phyloP scores from a whole-genome alignment of 2,888 invertebrate genomes.

The Ophion costatus region DNA sequence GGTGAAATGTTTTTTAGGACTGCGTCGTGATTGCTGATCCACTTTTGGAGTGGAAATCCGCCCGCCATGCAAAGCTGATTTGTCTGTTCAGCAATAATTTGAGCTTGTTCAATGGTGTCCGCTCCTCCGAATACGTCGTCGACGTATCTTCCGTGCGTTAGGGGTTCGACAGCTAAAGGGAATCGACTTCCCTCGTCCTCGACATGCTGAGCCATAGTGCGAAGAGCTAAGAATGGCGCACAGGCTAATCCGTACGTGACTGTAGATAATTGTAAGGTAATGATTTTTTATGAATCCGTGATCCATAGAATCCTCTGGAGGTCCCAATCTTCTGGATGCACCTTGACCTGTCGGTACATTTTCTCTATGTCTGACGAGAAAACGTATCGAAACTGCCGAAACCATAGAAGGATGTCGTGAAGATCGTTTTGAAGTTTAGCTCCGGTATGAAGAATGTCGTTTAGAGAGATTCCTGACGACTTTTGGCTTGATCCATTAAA shows the following conservation, averaged over 20 bases:
- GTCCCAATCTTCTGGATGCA: conserved; percentile 7
- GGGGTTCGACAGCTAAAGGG: background rate
- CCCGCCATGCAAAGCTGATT: background rate
- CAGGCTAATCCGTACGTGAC: conserved; percentile 5
- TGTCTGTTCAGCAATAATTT: background rate
- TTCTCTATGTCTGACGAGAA: background rate
- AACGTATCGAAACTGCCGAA: conserved; percentile 1
- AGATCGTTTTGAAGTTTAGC: background rate
- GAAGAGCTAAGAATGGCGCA: background rate
- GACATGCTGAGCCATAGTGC: background rate
- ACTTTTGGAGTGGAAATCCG: background rate
- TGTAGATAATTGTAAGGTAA: background rate
- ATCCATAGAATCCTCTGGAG: conserved; percentile 15
- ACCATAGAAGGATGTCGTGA: background rate
- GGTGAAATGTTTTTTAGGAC: background rate
- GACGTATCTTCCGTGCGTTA: background rate
- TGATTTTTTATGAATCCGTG: background rate
- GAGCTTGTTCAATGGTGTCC: background rate
- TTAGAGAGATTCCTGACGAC: too few relatives aligned
- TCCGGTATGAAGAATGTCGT: too few relatives aligned
- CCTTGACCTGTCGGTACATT: conserved; percentile 15
- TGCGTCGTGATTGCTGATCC: background rate
- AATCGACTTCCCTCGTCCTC: background rate
- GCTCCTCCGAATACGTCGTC: conserved; percentile 2
- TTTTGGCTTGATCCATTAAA: too few relatives aligned